A percentile compares a stretch with the other conserved stretches of the same genome.
Evolutionary conservation across 2,888 invertebrate genomes (phyloP).

Genomic region (Malachius bipustulatus): DNA sequence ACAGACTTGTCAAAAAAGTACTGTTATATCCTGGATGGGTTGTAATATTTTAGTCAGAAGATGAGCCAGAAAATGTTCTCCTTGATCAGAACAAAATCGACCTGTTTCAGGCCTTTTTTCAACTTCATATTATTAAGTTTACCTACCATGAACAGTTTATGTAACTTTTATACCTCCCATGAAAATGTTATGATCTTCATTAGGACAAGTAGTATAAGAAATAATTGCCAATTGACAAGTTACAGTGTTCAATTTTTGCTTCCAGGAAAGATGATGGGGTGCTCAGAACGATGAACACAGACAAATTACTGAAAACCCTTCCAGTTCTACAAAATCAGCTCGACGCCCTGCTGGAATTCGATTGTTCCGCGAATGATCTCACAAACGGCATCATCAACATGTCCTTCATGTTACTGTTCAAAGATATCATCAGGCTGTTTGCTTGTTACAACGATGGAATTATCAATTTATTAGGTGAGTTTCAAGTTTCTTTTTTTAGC

Average conservation of each 20-base stretch:
- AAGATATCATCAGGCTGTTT: conserved; percentile 81
- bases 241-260: neutral
- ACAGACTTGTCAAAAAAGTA: too few species aligned
- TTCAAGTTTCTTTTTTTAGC: neutral
- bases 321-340: conserved; percentile 92
- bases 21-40: too few species aligned
- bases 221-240: neutral
- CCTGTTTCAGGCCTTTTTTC: too few species aligned
- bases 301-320: conserved; percentile 91
- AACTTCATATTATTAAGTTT: too few species aligned
- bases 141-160: too few species aligned
- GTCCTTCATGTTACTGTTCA: conserved; percentile 71
- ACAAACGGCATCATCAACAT: conserved; percentile 86
- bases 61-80: too few species aligned
- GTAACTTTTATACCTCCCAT: too few species aligned
- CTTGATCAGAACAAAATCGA: too few species aligned
- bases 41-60: too few species aligned
- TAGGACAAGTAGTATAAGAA: too few species aligned
- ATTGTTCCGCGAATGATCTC: conserved; percentile 91
- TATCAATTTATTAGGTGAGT: conserved; percentile 79
- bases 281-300: conserved; percentile 92
- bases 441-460: conserved; percentile 99
- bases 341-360: conserved; percentile 92
- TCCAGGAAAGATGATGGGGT: conserved; percentile 92
- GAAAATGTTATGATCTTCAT: too few species aligned